Base-by-base conservation (phyloP, 1,140 invertebrate species). In the Heterodera schachtii region DNA sequence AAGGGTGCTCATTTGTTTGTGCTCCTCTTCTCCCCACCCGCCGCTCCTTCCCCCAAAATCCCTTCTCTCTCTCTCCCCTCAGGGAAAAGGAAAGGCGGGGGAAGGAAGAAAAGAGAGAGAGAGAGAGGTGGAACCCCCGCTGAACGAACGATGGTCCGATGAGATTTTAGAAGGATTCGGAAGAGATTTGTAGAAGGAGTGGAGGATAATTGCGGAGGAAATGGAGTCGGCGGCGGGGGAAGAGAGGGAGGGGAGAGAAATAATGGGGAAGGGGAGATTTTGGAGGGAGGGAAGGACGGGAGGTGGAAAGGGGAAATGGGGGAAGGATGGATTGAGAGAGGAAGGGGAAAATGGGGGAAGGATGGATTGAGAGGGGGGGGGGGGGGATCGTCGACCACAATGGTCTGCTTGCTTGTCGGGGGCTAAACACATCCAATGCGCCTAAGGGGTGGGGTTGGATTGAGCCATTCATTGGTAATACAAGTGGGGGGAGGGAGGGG, bases 141-240 rank as follows among this genome's bases (percentile, higher is more conserved):
- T 16, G 57, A 60, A 60, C 16, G 57, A 60, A 60, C 57, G 57
- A 31, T 31, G 31, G 31, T 60, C 57, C 57, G 66, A 75, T n/a
- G 47, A 8, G 47, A 46, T 74, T 74, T 74, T 46, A 11, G 74
- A 47, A 31, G 60, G 19, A 57, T 60, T 52, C 49, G 57, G 41
- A 9, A 75, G 16, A 47, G 31, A 19, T 41, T 47, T 47, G 74
- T 41, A 49, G 76, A 31, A 75, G 66, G 11, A 4, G 57, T 52
- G 74, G 16, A 52, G 7, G 4, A 75, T 64, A 75, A 57, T 49
- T 43, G 44, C 41, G 74, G 19, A 19, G 46, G 52, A 31, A 19
- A 60, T 60, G 73, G 31, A 74, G 73, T 74, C 46, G 52, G 43
- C 57, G 47, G 47, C 60, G 21, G 49, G 69, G 69, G 69, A 41